A percentile compares a stretch with the other conserved stretches of the same genome.
These are phyloP conservation scores for Busseola fusca DNA, from an alignment of 2,888 invertebrate genomes.

Conservation along the genomic window DNA sequence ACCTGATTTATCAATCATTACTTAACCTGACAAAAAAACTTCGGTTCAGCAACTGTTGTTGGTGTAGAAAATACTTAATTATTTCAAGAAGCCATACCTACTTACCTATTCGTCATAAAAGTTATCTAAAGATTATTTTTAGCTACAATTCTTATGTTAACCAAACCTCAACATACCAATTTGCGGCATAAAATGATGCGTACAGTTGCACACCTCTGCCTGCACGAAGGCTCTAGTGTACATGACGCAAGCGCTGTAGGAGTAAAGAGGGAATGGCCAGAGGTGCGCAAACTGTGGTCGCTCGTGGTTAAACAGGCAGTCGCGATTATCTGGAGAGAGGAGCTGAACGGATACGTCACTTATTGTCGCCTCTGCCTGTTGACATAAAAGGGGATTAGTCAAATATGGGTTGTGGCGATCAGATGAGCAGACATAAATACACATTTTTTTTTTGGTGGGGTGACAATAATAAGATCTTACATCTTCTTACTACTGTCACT, in stretches of 20 bases:
- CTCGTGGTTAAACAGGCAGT: constrained; percentile 89
- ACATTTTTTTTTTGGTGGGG: no score
- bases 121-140: neutral
- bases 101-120: neutral
- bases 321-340: constrained; percentile 84
- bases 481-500: no score
- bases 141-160: neutral
- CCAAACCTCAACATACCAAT: constrained; percentile 77
- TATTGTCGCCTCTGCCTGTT: constrained; percentile 89
- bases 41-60: neutral
- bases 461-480: no score
- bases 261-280: constrained; percentile 87
- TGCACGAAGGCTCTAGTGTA: constrained; percentile 89
- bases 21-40: no score
- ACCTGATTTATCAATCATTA: neutral
- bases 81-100: no score
- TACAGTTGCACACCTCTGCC: constrained; percentile 89
- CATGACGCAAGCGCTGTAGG: constrained; percentile 89
- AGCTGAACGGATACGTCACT: constrained; percentile 88
- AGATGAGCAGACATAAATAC: no score
- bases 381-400: neutral
- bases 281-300: constrained; percentile 74
- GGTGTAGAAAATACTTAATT: no score
- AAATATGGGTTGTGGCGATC: neutral
- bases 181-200: constrained; percentile 90